These are phyloP conservation scores for Aethes cnicana DNA, from an alignment of 2,888 invertebrate species.

Conservation along the genomic window DNA sequence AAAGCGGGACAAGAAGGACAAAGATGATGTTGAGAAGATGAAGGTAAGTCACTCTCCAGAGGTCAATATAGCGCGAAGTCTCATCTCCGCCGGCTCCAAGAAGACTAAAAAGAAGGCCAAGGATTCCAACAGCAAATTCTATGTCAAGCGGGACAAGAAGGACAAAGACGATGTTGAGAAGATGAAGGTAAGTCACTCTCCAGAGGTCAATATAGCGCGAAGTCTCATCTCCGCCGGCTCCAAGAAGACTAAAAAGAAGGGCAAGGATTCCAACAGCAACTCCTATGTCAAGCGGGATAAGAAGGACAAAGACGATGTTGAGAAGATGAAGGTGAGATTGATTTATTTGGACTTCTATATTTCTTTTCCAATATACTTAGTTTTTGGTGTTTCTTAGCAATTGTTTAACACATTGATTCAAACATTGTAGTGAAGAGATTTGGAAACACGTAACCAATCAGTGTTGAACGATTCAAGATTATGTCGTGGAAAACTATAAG, in stretches of 20 bases:
- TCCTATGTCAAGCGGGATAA: slow-evolving; percentile 94
- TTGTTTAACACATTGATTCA: too few species aligned
- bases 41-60: slow-evolving; percentile 86
- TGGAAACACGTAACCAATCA: too few species aligned
- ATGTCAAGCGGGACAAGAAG: slow-evolving; percentile 91
- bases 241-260: slow-evolving; percentile 79
- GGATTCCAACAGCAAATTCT: slow-evolving; percentile 93
- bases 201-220: too few species aligned
- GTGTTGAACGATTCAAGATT: too few species aligned
- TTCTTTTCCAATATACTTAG: too few species aligned
- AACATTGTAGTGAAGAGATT: too few species aligned
- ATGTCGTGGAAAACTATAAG: too few species aligned
- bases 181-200: slow-evolving; percentile 90
- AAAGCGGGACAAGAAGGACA: slow-evolving; percentile 90
- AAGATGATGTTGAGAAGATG: slow-evolving; percentile 98
- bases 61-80: too few species aligned
- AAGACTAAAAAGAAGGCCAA: slow-evolving; percentile 81
- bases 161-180: slow-evolving; percentile 97
- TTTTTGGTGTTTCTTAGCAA: too few species aligned
- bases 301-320: slow-evolving; percentile 95
- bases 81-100: slow-evolving; percentile 76
- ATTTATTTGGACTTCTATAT: too few species aligned
- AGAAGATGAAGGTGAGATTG: slow-evolving; percentile 97
- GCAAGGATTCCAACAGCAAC: slow-evolving; percentile 90
- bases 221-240: slow-evolving; percentile 73